Percentiles rank a stretch among this genome's conserved stretches.
These are phyloP conservation scores for Python bivittatus DNA, from an alignment of 2,113 vertebrate genomes.

Conservation along the genomic window DNA sequence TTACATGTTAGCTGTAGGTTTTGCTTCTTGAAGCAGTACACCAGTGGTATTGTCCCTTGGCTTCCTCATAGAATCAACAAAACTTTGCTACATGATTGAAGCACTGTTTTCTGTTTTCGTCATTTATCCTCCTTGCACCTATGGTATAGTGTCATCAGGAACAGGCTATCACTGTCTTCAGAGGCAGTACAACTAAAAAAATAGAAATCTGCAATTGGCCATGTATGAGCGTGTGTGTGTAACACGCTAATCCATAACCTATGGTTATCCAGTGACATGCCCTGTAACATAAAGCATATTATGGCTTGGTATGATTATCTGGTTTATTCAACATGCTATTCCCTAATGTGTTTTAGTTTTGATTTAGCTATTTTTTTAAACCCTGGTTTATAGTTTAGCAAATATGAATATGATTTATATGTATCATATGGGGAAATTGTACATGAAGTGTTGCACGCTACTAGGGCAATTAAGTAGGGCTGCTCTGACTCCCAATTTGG, in stretches of 20 bases:
- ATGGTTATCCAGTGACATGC: too few species aligned
- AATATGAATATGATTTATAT: neutral
- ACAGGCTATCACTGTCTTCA: neutral
- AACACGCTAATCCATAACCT: too few species aligned
- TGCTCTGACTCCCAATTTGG: neutral
- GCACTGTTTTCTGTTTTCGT: too few species aligned
- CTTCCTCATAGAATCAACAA: neutral
- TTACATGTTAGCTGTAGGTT: neutral
- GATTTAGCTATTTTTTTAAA: too few species aligned
- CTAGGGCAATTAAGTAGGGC: neutral
- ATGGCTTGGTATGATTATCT: too few species aligned
- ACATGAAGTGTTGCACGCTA: neutral
- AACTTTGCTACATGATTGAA: neutral
- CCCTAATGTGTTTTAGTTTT: too few species aligned
- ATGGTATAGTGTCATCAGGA: neutral
- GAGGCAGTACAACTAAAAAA: neutral
- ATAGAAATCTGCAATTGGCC: neutral
- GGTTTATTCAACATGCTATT: too few species aligned
- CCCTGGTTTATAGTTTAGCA: too few species aligned
- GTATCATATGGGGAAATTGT: neutral
- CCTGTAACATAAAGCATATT: too few species aligned
- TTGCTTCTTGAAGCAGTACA: neutral
- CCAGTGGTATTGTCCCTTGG: neutral
- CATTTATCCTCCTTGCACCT: too few species aligned
- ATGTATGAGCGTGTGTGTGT: neutral